phyloP scores from a whole-genome alignment of 2,888 invertebrate genomes.

The Sylvicola cinctus region DNA sequence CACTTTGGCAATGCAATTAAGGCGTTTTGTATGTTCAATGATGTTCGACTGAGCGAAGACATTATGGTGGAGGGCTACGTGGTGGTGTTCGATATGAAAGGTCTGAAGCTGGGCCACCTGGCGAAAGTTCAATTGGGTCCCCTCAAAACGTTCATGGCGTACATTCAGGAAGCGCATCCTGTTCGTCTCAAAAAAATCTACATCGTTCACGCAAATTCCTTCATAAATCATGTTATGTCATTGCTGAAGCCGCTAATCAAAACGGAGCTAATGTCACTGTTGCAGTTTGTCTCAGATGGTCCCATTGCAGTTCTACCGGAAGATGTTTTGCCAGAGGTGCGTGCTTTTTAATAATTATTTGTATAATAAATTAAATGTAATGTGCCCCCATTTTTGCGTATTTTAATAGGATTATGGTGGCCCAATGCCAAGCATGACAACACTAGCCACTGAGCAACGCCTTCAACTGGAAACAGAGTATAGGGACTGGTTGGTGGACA shows the following conservation, averaged over 20 bases:
- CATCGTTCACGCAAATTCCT: conserved; percentile 41
- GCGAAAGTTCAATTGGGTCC: conserved; percentile 40
- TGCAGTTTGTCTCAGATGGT: conserved; percentile 34
- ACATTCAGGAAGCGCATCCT: conserved; percentile 48
- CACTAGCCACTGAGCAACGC: conserved; percentile 34
- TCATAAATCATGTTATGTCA: conserved; percentile 46
- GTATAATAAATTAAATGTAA: background rate
- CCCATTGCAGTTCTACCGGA: conserved; percentile 18
- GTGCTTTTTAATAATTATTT: too few relatives aligned
- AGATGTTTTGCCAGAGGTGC: conserved; percentile 10
- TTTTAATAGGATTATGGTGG: conserved; percentile 36
- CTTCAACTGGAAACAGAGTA: conserved; percentile 35
- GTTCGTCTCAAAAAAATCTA: conserved; percentile 42
- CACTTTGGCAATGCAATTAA: conserved; percentile 40
- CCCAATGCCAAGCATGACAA: conserved; percentile 29
- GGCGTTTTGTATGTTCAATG: conserved; percentile 45
- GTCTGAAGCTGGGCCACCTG: conserved; percentile 40
- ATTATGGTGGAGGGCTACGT: conserved; percentile 33
- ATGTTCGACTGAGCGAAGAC: conserved; percentile 40
- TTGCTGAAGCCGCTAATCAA: conserved; percentile 41
- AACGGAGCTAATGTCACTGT: conserved; percentile 35
- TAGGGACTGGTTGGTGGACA: conserved; percentile 37
- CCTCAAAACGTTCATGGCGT: conserved; percentile 39
- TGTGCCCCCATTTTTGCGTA: conserved; percentile 2
- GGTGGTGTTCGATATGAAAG: conserved; percentile 46